phyloP scores from a whole-genome alignment of 1,140 invertebrate genomes.

The Eueides isabella region DNA sequence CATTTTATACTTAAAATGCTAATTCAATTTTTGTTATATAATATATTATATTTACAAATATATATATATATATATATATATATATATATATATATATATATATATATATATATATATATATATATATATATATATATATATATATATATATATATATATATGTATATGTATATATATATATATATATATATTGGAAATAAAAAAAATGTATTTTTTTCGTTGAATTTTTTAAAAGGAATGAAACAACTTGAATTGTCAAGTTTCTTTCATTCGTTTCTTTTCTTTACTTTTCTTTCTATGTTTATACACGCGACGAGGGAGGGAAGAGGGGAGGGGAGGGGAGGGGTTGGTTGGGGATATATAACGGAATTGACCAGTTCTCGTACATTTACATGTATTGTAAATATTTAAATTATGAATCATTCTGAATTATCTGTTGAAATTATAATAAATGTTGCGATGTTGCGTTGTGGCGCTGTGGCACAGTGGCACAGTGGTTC shows the following conservation, averaged over 20 bases:
- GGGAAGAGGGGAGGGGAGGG: too few species aligned
- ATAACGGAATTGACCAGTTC: neutral
- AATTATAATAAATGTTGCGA: too few species aligned
- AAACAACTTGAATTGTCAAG: conserved; percentile 8
- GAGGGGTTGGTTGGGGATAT: neutral
- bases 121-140: neutral
- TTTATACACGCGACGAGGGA: neutral
- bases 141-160: neutral
- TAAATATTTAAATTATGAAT: neutral
- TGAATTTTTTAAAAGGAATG: neutral
- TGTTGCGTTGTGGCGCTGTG: too few species aligned
- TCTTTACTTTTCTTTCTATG: neutral
- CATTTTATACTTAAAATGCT: neutral
- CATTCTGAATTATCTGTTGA: too few species aligned
- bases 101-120: neutral
- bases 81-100: too few species aligned
- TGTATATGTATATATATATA: neutral
- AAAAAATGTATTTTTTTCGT: neutral
- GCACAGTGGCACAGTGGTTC: too few species aligned
- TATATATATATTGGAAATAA: neutral
- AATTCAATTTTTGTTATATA: neutral
- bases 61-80: neutral
- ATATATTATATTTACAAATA: too few species aligned
- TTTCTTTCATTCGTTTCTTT: neutral
- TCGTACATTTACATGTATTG: neutral